A percentile compares a stretch with the other conserved stretches of the same genome.
Evolutionary conservation across 1,140 invertebrate genomes (phyloP).

Genomic region (Agrilus planipennis): DNA sequence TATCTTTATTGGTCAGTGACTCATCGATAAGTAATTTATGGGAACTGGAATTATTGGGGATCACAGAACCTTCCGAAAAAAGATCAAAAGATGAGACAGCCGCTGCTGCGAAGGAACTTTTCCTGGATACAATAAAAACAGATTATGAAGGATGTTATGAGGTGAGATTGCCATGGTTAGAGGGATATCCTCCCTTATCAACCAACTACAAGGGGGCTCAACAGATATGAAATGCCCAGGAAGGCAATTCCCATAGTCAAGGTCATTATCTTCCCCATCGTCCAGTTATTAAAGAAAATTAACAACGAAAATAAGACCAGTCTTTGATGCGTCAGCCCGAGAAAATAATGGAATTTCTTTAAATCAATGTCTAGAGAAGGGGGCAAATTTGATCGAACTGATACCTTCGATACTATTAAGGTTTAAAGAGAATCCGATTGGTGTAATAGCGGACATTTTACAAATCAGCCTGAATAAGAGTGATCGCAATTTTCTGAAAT

Average conservation of each 20-base stretch:
- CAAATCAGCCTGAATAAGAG: conserved; percentile 21
- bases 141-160: too few relatives aligned
- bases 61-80: conserved; percentile 7
- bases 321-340: conserved; percentile 16
- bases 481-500: conserved; percentile 22
- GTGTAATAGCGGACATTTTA: conserved; percentile 30
- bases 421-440: conserved; percentile 27
- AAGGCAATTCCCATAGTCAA: background rate
- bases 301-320: conserved; percentile 7
- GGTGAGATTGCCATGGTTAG: too few relatives aligned
- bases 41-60: conserved; percentile 11
- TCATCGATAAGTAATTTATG: background rate
- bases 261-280: conserved; percentile 12
- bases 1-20: background rate
- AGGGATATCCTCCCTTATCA: too few relatives aligned
- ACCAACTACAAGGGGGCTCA: conserved; percentile 9
- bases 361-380: conserved; percentile 29
- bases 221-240: conserved; percentile 3
- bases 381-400: conserved; percentile 24
- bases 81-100: background rate
- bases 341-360: conserved; percentile 20
- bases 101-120: background rate
- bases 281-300: conserved; percentile 4
- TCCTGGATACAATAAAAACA: too few relatives aligned
- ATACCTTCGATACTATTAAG: conserved; percentile 27